Evolutionary conservation across 1,140 invertebrate species (phyloP).

Genomic region (Linepithema humile): DNA sequence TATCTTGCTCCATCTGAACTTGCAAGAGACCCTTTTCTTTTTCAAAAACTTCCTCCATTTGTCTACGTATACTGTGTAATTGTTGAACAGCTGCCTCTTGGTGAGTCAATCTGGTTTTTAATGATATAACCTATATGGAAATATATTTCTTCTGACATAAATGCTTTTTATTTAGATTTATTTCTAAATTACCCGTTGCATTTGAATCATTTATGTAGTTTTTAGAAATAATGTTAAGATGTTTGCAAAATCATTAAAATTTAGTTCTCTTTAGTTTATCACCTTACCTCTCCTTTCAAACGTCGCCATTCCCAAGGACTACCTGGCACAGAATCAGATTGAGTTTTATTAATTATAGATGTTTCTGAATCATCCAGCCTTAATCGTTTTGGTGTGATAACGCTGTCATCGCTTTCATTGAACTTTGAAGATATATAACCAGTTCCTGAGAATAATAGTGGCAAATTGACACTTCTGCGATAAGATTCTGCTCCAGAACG

Average conservation of each 20-base stretch:
- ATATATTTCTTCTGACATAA: not conserved
- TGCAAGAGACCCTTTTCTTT: conserved; percentile 81
- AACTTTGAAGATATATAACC: conserved; percentile 6
- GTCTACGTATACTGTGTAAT: conserved; percentile 78
- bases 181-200: not conserved
- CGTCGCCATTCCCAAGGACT: conserved; percentile 79
- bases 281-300: conserved; percentile 64
- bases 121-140: conserved; percentile 74
- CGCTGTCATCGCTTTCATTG: conserved; percentile 13
- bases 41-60: conserved; percentile 82
- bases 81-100: conserved; percentile 80
- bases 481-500: conserved; percentile 66
- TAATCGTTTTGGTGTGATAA: conserved; percentile 65
- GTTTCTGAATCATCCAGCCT: conserved; percentile 60
- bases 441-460: conserved; percentile 61
- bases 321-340: conserved; percentile 53
- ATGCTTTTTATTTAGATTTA: not conserved
- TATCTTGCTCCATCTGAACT: conserved; percentile 77
- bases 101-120: conserved; percentile 78
- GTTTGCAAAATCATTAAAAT: not conserved
- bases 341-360: conserved; percentile 45
- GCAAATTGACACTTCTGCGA: conserved; percentile 36
- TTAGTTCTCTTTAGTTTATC: not conserved
- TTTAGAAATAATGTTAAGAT: not conserved
- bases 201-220: not conserved